Evolutionary conservation across 1,140 invertebrate species (phyloP), one percentile per base, ranked within the genome.

Genomic region (Drosophila gunungcola): DNA sequence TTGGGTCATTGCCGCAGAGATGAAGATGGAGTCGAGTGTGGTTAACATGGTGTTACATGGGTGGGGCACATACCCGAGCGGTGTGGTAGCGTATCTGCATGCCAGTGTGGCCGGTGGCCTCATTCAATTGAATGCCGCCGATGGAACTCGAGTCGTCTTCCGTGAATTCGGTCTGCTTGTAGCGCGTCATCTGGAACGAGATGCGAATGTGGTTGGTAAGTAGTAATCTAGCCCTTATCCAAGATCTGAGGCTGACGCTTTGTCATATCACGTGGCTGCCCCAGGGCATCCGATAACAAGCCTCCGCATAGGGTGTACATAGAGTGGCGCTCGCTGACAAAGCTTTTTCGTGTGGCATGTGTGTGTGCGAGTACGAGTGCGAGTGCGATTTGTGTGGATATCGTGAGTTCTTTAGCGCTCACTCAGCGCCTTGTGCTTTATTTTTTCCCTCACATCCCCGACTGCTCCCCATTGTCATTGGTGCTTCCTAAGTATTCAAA

Each of bases 81-180:
- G 96, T 95, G 84, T 96, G 95, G 84, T 97, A 97, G 74, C 96
- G 94, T 80, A 97, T 96, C 80, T 97, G 96, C 38, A 96, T 97
- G 9, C 96, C 95, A 4, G 95, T 96, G 2, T 95, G 94, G 42
- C 95, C 95, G 12, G 96, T 95, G 29, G 94, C 94, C 91, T 96
- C 95, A 46, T 95, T 95, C 43, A 97, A 93, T 73, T 96, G 96
- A 10, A 97, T 96, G 16, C 96, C 97, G 51, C 96, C 96, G 72
- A 97, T 95, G 81, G 96, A 97, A 82, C 95, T 96, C n/a, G 94
- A 95, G 88, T 97, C 96, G 79, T 97, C 96, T 91, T 97, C 96
- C 81, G 96, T 95, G 78, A 97, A 96, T 90, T 96, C 96, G 34
- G 96, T 95, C 85, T 97, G 96, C 92, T 97, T 97, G 82, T 97